These are phyloP conservation scores for Lepidothrix coronata DNA, from an alignment of 2,113 vertebrate genomes.

Conservation along the genomic window DNA sequence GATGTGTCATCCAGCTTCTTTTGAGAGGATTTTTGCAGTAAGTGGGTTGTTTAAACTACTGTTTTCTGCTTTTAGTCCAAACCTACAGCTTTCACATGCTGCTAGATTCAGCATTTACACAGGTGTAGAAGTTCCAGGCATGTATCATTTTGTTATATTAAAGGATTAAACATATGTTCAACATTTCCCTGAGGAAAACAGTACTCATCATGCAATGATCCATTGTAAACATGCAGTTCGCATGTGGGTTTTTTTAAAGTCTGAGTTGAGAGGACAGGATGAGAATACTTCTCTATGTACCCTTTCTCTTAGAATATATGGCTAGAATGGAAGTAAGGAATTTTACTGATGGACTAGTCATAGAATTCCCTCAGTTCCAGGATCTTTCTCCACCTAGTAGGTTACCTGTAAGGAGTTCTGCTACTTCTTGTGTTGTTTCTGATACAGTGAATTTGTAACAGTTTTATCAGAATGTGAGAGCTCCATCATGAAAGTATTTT, in stretches of 20 bases:
- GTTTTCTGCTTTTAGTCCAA: not conserved
- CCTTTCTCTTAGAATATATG: not conserved
- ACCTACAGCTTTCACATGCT: not conserved
- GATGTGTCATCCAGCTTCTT: not conserved
- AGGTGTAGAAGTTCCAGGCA: not conserved
- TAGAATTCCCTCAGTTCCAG: not conserved
- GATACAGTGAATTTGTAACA: not conserved
- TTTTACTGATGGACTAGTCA: not conserved
- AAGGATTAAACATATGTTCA: not conserved
- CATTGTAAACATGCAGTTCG: not conserved
- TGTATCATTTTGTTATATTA: not conserved
- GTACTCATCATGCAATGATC: not conserved
- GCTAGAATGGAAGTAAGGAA: not conserved
- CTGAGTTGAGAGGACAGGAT: not conserved
- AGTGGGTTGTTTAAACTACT: not conserved
- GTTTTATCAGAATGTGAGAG: not conserved
- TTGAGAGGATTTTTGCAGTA: not conserved
- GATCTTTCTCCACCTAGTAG: not conserved
- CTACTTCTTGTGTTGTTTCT: not conserved
- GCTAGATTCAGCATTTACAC: not conserved
- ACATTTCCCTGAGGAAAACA: not conserved
- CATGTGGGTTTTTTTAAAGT: not conserved
- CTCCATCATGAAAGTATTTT: not conserved
- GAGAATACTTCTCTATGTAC: not conserved
- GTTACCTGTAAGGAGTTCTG: not conserved